These are phyloP conservation scores for Epinotia ramella DNA, from an alignment of 2,888 invertebrate species.

Conservation along the genomic window DNA sequence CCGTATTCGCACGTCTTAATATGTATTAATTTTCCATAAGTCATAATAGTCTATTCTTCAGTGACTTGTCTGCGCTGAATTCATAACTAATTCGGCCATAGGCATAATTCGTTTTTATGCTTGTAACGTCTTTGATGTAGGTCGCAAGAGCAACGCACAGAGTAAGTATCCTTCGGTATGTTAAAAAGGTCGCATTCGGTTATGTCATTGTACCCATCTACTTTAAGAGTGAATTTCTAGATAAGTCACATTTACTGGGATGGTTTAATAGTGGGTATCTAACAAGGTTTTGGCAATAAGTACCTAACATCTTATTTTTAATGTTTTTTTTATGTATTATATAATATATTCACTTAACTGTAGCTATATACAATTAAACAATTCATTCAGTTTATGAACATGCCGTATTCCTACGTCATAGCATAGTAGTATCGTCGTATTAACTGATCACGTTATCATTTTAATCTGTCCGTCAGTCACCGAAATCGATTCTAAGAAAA, in stretches of 20 bases:
- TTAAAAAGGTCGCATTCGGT: slow-evolving; percentile 14
- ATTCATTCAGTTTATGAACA: no score
- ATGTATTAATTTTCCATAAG: slow-evolving; percentile 4
- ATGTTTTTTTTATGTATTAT: no score
- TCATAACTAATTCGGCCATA: neutral
- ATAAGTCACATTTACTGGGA: neutral
- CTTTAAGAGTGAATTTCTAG: neutral
- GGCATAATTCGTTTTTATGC: neutral
- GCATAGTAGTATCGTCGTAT: neutral
- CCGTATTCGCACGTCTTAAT: neutral
- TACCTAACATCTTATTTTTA: no score
- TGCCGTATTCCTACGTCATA: no score
- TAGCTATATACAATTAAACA: no score
- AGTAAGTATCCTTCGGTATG: neutral
- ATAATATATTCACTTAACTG: no score
- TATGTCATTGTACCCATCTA: neutral
- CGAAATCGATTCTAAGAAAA: neutral
- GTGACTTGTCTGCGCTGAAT: neutral
- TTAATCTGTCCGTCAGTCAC: neutral
- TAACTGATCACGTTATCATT: neutral
- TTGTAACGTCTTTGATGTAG: slow-evolving; percentile 8
- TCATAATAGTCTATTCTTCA: neutral
- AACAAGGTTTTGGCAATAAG: no score
- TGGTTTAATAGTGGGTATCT: neutral
- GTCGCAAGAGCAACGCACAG: slow-evolving; percentile 11